A percentile compares a stretch with the other conserved stretches of the same genome.
Conservation (phyloP, 2,888 invertebrate species). For the Spilarctia lutea region DNA sequence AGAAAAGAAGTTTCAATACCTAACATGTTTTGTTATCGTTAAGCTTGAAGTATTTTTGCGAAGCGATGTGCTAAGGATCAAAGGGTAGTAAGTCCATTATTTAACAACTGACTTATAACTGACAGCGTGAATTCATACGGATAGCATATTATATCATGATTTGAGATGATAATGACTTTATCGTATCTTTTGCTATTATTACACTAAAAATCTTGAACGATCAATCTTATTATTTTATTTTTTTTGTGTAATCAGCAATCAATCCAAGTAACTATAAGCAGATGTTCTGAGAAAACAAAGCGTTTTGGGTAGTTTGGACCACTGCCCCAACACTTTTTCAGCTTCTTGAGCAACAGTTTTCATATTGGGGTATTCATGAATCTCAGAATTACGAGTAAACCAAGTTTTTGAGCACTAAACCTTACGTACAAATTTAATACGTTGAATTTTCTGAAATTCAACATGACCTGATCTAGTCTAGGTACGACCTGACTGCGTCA, state of each 20-base stretch:
- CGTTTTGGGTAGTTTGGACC: no score
- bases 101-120: neutral
- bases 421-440: neutral
- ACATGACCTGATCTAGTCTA: neutral
- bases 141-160: neutral
- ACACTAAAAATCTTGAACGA: no score
- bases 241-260: no score
- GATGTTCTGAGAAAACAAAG: no score
- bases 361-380: no score
- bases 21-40: neutral
- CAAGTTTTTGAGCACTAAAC: neutral
- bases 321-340: no score
- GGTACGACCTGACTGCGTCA: no score
- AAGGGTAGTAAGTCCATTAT: neutral
- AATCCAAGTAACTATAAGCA: no score
- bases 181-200: neutral
- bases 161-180: neutral
- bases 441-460: neutral
- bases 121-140: neutral
- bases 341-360: no score
- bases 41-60: neutral
- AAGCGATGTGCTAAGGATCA: neutral
- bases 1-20: neutral
- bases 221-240: no score
- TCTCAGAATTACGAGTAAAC: no score